A percentile compares a stretch with the other conserved stretches of the same genome.
Conservation (phyloP, 2,888 invertebrate species). For the Unio delphinus region DNA sequence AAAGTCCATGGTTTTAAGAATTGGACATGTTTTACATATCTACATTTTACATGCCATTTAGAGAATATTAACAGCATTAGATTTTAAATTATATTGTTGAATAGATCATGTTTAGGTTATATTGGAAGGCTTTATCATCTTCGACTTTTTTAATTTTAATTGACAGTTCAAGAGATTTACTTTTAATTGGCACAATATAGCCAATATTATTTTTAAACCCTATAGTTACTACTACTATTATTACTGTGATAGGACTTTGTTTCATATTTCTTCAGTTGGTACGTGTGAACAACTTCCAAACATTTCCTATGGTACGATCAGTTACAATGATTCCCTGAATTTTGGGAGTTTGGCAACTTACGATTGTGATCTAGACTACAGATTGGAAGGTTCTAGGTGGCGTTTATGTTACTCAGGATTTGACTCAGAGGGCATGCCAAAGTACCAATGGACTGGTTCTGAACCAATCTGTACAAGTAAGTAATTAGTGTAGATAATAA, state of each 20-base stretch:
- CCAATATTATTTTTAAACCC: not conserved
- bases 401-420: conserved; percentile 29
- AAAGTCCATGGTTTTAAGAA: no score
- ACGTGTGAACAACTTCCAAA: conserved; percentile 30
- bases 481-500: not conserved
- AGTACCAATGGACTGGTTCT: conserved; percentile 44
- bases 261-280: conserved; percentile 18
- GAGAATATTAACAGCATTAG: no score
- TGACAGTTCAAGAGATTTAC: not conserved
- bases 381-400: conserved; percentile 31
- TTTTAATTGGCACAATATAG: not conserved
- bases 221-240: not conserved
- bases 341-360: conserved; percentile 44
- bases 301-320: conserved; percentile 38
- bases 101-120: no score
- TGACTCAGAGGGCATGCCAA: conserved; percentile 3
- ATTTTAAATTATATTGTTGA: no score
- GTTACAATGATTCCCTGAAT: conserved; percentile 18
- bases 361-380: conserved; percentile 46
- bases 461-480: conserved; percentile 49
- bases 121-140: no score
- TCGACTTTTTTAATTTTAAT: no score
- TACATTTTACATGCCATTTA: no score
- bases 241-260: conserved; percentile 3
- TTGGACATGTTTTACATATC: no score